Conservation (phyloP, 1,140 invertebrate species). For the Lethrus apterus region DNA sequence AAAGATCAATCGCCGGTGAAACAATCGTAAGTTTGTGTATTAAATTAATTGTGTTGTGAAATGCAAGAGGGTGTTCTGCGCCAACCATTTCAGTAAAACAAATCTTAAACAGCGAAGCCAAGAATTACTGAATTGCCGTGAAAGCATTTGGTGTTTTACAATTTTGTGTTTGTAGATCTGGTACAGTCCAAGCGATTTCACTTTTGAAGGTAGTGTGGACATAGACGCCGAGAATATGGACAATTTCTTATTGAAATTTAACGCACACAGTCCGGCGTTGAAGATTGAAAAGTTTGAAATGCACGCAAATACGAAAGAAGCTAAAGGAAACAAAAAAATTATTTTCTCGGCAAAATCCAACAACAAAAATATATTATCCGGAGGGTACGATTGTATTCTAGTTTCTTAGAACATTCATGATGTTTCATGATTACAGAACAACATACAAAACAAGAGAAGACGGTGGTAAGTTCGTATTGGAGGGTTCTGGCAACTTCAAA, state of each 20-base stretch:
- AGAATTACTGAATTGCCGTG: neutral
- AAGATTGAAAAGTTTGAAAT: conserved; percentile 58
- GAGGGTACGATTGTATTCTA: conserved; percentile 37
- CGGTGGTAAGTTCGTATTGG: conserved; percentile 59
- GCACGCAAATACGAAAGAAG: conserved; percentile 52
- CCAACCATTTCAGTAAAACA: too few species aligned
- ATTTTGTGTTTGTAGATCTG: conserved; percentile 31
- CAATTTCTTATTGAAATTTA: conserved; percentile 52
- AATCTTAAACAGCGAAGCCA: neutral
- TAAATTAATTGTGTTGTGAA: neutral
- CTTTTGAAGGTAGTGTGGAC: conserved; percentile 46
- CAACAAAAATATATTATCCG: conserved; percentile 57
- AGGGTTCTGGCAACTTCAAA: conserved; percentile 60
- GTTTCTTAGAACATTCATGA: neutral
- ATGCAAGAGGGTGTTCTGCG: too few species aligned
- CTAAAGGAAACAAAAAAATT: conserved; percentile 45
- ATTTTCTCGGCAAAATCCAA: conserved; percentile 54
- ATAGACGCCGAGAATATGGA: conserved; percentile 54
- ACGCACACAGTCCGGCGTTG: conserved; percentile 58
- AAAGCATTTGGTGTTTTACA: neutral
- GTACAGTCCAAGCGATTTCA: conserved; percentile 44
- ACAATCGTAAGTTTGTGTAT: conserved; percentile 2
- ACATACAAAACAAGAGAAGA: conserved; percentile 64
- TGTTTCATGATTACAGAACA: conserved; percentile 40
- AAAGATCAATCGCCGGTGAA: conserved; percentile 47